These are phyloP conservation scores for Sardinella longiceps DNA, from an alignment of 2,797 vertebrate genomes.

Conservation along the genomic window DNA sequence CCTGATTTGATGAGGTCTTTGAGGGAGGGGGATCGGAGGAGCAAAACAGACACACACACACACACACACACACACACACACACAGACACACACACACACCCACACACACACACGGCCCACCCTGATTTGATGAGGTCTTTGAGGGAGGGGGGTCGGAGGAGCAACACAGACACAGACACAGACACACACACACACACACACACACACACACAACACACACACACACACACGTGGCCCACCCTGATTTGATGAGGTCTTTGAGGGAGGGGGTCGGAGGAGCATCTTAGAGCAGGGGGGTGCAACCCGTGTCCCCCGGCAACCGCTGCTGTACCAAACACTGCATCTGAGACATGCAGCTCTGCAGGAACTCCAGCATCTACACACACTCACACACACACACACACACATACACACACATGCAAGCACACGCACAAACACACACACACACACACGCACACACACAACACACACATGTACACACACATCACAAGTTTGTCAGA, in stretches of 20 bases:
- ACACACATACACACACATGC: not conserved
- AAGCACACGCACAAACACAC: slow-evolving; percentile 14
- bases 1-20: slow-evolving; percentile 68
- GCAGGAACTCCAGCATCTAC: slow-evolving; percentile 82
- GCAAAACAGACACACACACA: no score
- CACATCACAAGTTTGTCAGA: no score
- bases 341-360: slow-evolving; percentile 77
- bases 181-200: not conserved
- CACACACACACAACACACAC: no score
- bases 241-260: slow-evolving; percentile 69
- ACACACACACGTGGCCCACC: slow-evolving; percentile 63
- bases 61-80: no score
- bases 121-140: no score
- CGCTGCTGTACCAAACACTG: slow-evolving; percentile 69
- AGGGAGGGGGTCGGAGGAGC: slow-evolving; percentile 67
- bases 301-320: slow-evolving; percentile 58
- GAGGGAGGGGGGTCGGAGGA: no score
- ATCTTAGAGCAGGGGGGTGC: slow-evolving; percentile 67
- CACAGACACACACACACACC: no score
- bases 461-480: no score
- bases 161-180: not conserved
- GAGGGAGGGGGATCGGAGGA: slow-evolving; percentile 67
- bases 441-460: no score
- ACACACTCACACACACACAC: slow-evolving; percentile 16
- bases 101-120: no score